Evolutionary conservation across 2,888 invertebrate species (phyloP).

Genomic region (Alloscopus bannaensis): DNA sequence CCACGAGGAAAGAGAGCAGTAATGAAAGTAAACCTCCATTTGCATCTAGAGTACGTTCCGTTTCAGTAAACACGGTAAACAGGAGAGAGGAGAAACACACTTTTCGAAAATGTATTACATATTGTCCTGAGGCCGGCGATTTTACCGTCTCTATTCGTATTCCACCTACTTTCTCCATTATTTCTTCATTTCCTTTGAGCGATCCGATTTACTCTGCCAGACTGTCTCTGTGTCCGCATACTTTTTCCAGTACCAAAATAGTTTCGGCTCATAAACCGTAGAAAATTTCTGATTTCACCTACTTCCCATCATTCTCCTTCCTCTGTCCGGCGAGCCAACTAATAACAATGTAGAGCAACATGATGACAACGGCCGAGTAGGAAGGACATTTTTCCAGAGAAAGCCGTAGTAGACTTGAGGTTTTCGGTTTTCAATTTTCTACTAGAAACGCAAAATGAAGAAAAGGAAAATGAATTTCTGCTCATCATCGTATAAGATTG

Average conservation of each 20-base stretch:
- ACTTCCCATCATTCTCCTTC: too few relatives aligned
- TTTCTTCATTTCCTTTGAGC: constrained; percentile 46
- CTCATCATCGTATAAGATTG: too few relatives aligned
- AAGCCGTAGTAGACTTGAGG: constrained; percentile 47
- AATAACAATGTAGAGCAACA: too few relatives aligned
- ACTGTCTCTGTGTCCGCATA: constrained; percentile 23
- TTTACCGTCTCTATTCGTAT: constrained; percentile 26
- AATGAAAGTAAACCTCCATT: too few relatives aligned
- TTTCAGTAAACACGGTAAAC: neutral
- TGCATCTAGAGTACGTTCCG: too few relatives aligned
- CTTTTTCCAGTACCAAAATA: constrained; percentile 50
- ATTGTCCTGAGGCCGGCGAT: constrained; percentile 38
- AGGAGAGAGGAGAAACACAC: constrained; percentile 4
- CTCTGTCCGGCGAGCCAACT: too few relatives aligned
- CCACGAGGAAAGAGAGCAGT: too few relatives aligned
- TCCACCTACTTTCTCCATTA: constrained; percentile 38
- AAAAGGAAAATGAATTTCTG: too few relatives aligned
- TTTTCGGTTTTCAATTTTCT: neutral
- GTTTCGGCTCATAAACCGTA: constrained; percentile 61
- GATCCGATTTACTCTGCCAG: constrained; percentile 49
- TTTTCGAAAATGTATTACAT: constrained; percentile 47
- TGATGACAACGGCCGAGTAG: too few relatives aligned
- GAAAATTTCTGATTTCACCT: constrained; percentile 48
- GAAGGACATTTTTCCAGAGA: too few relatives aligned
- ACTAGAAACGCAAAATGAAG: neutral